Conservation (phyloP, 1,140 invertebrate genomes). For the Meloidogyne chitwoodi region DNA sequence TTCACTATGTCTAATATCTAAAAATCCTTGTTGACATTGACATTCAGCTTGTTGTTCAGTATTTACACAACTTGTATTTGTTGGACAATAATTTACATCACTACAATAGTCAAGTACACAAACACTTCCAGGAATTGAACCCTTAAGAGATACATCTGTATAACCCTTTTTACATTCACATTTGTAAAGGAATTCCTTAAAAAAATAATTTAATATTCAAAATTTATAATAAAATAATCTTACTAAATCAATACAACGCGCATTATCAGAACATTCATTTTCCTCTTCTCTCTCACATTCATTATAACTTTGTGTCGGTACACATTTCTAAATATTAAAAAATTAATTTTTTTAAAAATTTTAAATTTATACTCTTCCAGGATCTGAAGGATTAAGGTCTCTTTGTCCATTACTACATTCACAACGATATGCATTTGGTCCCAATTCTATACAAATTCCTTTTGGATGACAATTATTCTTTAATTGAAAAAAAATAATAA, state of each 20-base stretch:
- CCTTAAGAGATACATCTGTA: conserved; percentile 50
- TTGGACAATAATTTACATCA: conserved; percentile 47
- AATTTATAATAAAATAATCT: background rate
- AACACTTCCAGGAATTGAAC: conserved; percentile 49
- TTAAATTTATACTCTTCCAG: conserved; percentile 24
- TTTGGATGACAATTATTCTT: conserved; percentile 57
- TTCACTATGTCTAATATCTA: conserved; percentile 54
- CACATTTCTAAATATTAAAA: conserved; percentile 21
- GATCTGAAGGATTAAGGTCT: conserved; percentile 52
- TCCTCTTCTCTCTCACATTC: conserved; percentile 55
- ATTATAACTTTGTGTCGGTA: conserved; percentile 49
- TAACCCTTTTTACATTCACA: conserved; percentile 51
- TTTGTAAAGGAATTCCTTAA: conserved; percentile 53
- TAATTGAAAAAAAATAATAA: conserved; percentile 15
- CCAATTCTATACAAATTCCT: conserved; percentile 57
- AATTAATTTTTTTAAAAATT: background rate
- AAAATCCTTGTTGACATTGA: conserved; percentile 52
- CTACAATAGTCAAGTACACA: conserved; percentile 57
- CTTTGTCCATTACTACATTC: conserved; percentile 46
- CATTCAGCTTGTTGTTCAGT: conserved; percentile 57
- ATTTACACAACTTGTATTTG: conserved; percentile 56
- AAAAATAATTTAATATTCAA: background rate
- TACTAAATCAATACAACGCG: conserved; percentile 52
- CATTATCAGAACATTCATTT: conserved; percentile 55
- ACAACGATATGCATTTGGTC: conserved; percentile 51